Base-by-base conservation (phyloP, 1,140 invertebrate genomes). In the Helicoverpa armigera region DNA sequence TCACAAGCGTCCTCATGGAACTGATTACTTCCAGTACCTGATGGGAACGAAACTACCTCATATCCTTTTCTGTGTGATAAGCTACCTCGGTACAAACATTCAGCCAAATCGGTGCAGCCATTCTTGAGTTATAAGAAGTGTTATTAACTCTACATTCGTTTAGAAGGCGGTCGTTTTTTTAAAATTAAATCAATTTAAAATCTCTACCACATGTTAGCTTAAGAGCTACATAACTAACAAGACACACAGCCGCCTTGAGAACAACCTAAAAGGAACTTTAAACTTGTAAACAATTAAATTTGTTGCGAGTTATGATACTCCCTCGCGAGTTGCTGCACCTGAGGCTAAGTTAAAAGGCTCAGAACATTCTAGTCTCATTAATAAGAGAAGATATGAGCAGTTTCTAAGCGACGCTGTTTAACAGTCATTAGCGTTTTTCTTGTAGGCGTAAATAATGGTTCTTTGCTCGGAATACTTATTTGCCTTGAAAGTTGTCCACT, bases 291-390 rank as follows among this genome's bases (percentile, higher is more conserved):
- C 65, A 82, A 82, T 83, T 79, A 61, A 80, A 73, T 78, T 31
- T 58, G 13, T 70, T 79, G 56, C n/a, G 74, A 81, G 63, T 79
- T 83, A 80, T 75, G 74, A 43, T 65, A 50, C 58, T 72, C 65
- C 50, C 35, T 31, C 53, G 18, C 12, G 56, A 16, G 48, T 63
- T 2, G 35, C 9, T 80, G 74, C 82, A 83, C 82, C 82, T 83
- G 82, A 43, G 79, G 54, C 74, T n/a, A 31, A 43, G 50, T 83
- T 83, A 80, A 83, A 80, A 80, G 82, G 54, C 61, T 79, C 65
- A 56, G 53, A 56, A 70, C 29, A 54, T 79, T 75, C 67, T 82
- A 79, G 65, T 72, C 63, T 70, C 65, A 73, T 83, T 80, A 83
- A 73, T 80, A 83, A 73, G 35, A 54, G 31, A 80, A 65, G 78